Evolutionary conservation across 2,797 vertebrate species (phyloP), one percentile per base, ranked within the genome.

Genomic region (Anas bahamensis): DNA sequence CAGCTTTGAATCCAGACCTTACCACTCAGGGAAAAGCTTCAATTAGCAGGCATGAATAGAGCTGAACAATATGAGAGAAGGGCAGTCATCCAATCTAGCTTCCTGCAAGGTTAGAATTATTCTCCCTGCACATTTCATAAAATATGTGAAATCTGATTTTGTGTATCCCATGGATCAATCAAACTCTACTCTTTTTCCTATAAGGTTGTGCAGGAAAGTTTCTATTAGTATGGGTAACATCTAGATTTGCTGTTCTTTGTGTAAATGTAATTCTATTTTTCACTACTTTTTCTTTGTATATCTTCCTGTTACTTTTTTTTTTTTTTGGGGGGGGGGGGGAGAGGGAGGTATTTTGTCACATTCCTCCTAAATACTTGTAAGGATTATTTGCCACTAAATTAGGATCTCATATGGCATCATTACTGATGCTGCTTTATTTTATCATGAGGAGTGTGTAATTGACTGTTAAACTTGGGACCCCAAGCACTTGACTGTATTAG

Each of bases 1-100:
- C 56, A 72, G 42, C 57, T 92, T 94, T 94, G 65, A 92, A 92
- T 86, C 33, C 76, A 94, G 93, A 48, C n/a, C 13, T 86, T 12
- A 28, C 13, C 22, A 7, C 41, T 56, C 5, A 7, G 59, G 46
- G 41, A 63, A 75, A 86, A 35, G 21, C 59, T 95, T 95, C 56
- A 73, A 23, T 88, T 93, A 91, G 66, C 2, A 2, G 64, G 6
- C 24, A 33, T 76, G 74, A 86, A 86, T 79, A 81, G 77, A 76
- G n/a, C 13, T 0, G 1, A 75, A 28, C 23, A 71, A 42, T 5
- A 18, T 0, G 11, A 93, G 59, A 88, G 73, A 75, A 84, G 14
- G 37, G 10, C n/a, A 31, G 31, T 75, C 35, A 69, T 55, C 37
- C 39, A 56, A n/a, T 56, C 60, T 59, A 46, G 13, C 48, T 90